These are phyloP conservation scores for Tridacna crocea DNA, from an alignment of 2,888 invertebrate genomes.

Conservation along the genomic window DNA sequence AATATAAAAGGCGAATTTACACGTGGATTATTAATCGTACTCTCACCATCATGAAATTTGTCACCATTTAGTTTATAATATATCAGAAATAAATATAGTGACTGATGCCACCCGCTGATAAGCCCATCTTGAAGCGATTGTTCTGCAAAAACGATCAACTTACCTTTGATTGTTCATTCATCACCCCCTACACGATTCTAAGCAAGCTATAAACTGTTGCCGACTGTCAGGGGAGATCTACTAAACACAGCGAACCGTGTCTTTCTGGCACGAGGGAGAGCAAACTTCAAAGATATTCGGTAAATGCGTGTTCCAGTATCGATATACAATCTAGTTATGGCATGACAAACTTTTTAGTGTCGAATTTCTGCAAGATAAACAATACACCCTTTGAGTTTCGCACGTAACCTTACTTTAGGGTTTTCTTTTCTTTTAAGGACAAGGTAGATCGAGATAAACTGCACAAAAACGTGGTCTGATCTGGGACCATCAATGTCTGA, in stretches of 20 bases:
- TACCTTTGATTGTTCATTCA: conserved; percentile 19
- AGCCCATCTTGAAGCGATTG: conserved; percentile 9
- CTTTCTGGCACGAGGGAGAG: conserved; percentile 10
- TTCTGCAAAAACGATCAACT: conserved; percentile 26
- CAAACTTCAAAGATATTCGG: conserved; percentile 18
- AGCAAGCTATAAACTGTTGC: conserved; percentile 26
- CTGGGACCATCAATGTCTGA: too few relatives aligned
- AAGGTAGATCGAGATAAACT: too few relatives aligned
- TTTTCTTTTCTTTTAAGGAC: too few relatives aligned
- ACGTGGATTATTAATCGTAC: too few relatives aligned
- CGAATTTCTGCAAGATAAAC: conserved; percentile 6
- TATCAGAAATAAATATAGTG: background rate
- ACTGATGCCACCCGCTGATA: conserved; percentile 14
- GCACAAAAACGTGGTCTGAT: too few relatives aligned
- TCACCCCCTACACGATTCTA: conserved; percentile 1
- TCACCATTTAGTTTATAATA: background rate
- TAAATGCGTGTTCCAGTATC: conserved; percentile 7
- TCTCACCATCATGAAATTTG: too few relatives aligned
- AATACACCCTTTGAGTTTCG: background rate
- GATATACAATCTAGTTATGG: background rate
- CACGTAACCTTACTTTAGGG: background rate
- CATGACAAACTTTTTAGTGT: conserved; percentile 19
- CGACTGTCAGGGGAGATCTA: conserved; percentile 17
- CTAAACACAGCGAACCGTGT: conserved; percentile 23
- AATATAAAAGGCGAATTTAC: too few relatives aligned